These are phyloP conservation scores for Trichechus manatus DNA, from an alignment of 2,113 vertebrate species.

Conservation along the genomic window DNA sequence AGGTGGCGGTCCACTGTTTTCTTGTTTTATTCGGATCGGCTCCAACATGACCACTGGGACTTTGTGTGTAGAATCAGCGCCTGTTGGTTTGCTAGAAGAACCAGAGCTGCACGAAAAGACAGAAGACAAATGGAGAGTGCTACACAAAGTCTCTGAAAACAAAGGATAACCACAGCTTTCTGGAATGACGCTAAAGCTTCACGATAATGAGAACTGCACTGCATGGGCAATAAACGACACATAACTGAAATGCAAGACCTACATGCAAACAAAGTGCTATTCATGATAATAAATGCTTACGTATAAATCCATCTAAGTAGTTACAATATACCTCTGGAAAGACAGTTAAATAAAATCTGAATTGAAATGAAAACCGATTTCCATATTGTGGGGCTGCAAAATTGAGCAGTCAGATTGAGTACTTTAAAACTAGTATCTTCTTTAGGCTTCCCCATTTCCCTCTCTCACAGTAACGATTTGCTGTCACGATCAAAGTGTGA, in stretches of 20 bases:
- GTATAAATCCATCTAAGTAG: neutral
- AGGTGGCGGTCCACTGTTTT: constrained; percentile 84
- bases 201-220: neutral
- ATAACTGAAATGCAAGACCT: neutral
- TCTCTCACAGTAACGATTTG: neutral
- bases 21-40: constrained; percentile 90
- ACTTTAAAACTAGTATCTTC: neutral
- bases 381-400: constrained; percentile 13
- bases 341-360: neutral
- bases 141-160: neutral
- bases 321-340: constrained; percentile 11
- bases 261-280: no score
- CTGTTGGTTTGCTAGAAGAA: constrained; percentile 89
- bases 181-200: neutral
- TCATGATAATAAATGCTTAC: neutral
- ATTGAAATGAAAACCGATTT: constrained; percentile 45
- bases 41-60: constrained; percentile 90
- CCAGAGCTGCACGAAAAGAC: constrained; percentile 84
- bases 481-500: neutral
- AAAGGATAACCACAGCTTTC: neutral
- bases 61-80: constrained; percentile 91
- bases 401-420: neutral
- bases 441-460: neutral
- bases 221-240: neutral
- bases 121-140: neutral